phyloP scores from a whole-genome alignment of 2,797 vertebrate species.

The Oceanodroma leucorhoa region DNA sequence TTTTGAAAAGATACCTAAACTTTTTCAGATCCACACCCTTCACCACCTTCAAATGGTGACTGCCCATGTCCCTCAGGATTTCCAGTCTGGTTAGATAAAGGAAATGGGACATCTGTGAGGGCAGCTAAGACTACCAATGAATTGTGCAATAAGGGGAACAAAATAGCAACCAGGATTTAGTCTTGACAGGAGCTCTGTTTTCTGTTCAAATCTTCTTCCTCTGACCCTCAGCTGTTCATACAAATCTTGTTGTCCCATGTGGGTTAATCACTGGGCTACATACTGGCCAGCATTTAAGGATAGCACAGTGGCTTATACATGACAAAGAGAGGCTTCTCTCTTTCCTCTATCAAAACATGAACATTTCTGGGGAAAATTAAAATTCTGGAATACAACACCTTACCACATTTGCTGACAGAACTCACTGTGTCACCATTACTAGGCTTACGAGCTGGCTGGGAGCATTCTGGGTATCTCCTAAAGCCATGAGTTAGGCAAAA shows the following conservation, averaged over 20 bases:
- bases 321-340: neutral
- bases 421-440: neutral
- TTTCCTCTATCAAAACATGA: neutral
- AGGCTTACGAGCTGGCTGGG: neutral
- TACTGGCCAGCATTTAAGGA: neutral
- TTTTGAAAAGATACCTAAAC: neutral
- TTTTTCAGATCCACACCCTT: neutral
- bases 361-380: neutral
- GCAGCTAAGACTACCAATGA: neutral
- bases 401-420: neutral
- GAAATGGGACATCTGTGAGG: neutral
- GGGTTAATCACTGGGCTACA: neutral
- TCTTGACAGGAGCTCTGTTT: neutral
- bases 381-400: neutral
- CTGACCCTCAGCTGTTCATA: neutral
- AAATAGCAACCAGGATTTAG: neutral
- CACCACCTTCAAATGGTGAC: neutral
- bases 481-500: neutral
- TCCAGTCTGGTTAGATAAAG: neutral
- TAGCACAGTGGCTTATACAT: neutral
- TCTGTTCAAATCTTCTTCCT: neutral
- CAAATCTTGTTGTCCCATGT: neutral
- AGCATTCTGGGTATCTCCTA: neutral
- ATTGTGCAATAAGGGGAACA: neutral
- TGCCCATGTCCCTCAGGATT: neutral